Evolutionary conservation across 2,888 invertebrate genomes (phyloP), one percentile per base, ranked within the genome.

Genomic region (Hetaerina titia): DNA sequence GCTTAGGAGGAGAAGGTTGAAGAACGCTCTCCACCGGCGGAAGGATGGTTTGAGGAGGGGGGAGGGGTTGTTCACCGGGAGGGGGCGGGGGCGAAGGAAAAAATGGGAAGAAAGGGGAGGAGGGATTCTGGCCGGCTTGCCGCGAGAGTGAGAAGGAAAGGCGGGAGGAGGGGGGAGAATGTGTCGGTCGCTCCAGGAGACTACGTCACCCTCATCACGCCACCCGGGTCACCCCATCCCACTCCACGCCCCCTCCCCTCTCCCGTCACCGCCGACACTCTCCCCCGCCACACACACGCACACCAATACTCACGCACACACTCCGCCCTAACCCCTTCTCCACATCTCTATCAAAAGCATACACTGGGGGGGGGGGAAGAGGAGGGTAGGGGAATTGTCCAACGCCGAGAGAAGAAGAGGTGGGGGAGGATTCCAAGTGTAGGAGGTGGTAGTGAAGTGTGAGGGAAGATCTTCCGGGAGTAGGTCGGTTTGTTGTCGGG

Each of bases 141-240:
- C 7, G 19, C 7, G 64, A 19, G 15, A 17, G 64, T 45, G 19
- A 15, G 64, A 19, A 19, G 69, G 69, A 7, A 7, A 22, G 8
- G 69, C n/a, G n/a, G 19, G 81, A 2, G 25, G 31, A 81, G 81
- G 81, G 0, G 31, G 81, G 31, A 9, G 81, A 81, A 15, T 22
- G 11, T 11, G n/a, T 19, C 11, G 81, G 2, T 31, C 13, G 81
- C 81, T 31, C 25, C 25, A 9, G 81, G 25, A 81, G 81, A 90
- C 7, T 63, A 45, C 90, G 64, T 90, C 90, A 63, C 31, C 90
- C 31, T 90, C 90, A 90, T 90, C 90, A 90, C 90, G 90, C 90
- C 90, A 89, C 89, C 22, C 89, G 17, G 89, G 89, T 89, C 89
- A 89, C 89, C 89, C 58, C 89, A 22, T 31, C 81, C 31, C 81